Percentiles rank a stretch among this genome's conserved stretches.
These are phyloP conservation scores for Harpalus rubripes DNA, from an alignment of 2,888 invertebrate species.

Conservation along the genomic window DNA sequence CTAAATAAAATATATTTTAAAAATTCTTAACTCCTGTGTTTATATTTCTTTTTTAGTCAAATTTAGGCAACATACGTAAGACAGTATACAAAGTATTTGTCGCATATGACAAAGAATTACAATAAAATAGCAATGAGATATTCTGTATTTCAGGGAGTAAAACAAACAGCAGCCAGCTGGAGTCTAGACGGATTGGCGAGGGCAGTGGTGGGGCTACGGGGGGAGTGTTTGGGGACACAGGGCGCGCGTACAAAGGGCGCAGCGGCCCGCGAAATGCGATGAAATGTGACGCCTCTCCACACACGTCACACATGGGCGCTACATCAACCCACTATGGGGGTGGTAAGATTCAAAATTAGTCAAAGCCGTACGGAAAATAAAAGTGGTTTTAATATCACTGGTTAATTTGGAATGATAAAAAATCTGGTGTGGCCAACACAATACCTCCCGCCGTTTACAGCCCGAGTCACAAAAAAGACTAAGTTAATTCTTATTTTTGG, in stretches of 20 bases:
- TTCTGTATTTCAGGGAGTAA: neutral
- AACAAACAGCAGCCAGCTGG: neutral
- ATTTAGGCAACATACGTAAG: too few species aligned
- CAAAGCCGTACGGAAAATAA: too few species aligned
- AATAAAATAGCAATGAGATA: neutral
- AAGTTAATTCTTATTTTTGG: too few species aligned
- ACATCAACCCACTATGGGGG: neutral
- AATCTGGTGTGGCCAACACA: too few species aligned
- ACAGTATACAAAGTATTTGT: too few species aligned
- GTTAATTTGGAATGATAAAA: too few species aligned
- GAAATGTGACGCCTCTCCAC: constrained; percentile 77
- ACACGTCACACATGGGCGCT: constrained; percentile 39
- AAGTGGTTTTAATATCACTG: too few species aligned
- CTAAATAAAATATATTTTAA: too few species aligned
- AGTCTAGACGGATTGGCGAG: neutral
- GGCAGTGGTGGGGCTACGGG: constrained; percentile 68
- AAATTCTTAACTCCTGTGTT: too few species aligned
- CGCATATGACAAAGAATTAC: neutral
- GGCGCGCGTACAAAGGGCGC: constrained; percentile 75
- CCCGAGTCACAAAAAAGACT: too few species aligned
- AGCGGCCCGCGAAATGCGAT: constrained; percentile 79
- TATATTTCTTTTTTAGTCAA: too few species aligned
- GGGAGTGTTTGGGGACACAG: constrained; percentile 61
- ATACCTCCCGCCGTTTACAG: too few species aligned
- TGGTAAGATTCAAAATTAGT: neutral